These are phyloP conservation scores for Enteromius fasciolatus DNA, from an alignment of 2,797 vertebrate genomes.

Conservation along the genomic window DNA sequence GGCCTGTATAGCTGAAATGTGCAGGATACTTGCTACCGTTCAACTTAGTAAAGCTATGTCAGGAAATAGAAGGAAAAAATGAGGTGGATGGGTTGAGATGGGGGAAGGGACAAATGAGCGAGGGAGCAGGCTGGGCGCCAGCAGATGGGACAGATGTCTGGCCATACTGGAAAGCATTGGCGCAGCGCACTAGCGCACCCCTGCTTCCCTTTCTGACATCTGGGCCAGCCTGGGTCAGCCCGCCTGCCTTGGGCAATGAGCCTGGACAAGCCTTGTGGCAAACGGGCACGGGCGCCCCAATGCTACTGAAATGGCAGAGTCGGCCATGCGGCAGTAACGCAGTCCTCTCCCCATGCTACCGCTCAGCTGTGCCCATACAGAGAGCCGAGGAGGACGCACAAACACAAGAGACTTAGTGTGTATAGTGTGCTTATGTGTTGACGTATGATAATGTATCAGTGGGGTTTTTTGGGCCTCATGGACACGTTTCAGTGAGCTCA, in stretches of 20 bases:
- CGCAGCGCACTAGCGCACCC: constrained; percentile 87
- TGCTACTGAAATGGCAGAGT: constrained; percentile 89
- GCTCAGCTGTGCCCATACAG: constrained; percentile 78
- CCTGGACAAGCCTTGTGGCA: constrained; percentile 90
- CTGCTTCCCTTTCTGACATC: constrained; percentile 92
- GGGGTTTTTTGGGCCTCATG: constrained; percentile 24
- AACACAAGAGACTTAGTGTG: constrained; percentile 29
- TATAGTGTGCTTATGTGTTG: constrained; percentile 41
- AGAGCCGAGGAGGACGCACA: constrained; percentile 22
- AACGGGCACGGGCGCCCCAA: constrained; percentile 83
- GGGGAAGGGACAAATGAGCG: constrained; percentile 61
- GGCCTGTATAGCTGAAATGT: not conserved
- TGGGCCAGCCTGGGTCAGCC: constrained; percentile 88
- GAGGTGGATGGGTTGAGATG: constrained; percentile 37
- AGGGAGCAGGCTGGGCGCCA: constrained; percentile 83
- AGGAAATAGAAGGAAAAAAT: constrained; percentile 31
- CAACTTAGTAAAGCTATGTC: constrained; percentile 16
- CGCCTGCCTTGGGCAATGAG: constrained; percentile 88
- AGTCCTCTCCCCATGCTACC: constrained; percentile 86
- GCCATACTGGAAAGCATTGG: constrained; percentile 91
- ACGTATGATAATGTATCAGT: constrained; percentile 44
- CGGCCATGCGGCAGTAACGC: constrained; percentile 90
- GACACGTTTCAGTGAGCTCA: constrained; percentile 39
- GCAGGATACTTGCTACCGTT: not conserved
- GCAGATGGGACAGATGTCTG: constrained; percentile 97